Conservation (phyloP, 2,888 invertebrate genomes). For the Pandemis corylana region DNA sequence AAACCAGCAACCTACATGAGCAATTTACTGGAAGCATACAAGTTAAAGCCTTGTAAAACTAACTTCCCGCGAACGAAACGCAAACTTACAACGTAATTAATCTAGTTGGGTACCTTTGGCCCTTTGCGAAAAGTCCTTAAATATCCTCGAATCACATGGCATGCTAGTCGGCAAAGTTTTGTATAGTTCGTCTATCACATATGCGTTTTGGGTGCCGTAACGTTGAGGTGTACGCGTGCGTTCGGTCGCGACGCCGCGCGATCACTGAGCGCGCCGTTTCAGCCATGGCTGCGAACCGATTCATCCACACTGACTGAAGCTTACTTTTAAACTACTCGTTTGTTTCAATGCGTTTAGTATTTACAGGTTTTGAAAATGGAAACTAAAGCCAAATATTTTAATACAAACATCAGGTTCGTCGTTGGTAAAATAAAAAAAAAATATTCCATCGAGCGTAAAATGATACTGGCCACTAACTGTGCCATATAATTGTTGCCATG, state of each 20-base stretch:
- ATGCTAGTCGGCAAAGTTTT: conserved; percentile 50
- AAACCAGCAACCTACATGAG: background rate
- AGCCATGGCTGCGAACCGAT: conserved; percentile 1
- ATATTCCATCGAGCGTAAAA: no score
- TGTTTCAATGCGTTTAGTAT: background rate
- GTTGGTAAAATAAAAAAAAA: no score
- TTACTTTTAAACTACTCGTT: background rate
- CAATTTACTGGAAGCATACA: conserved; percentile 10
- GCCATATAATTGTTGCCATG: no score
- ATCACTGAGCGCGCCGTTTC: conserved; percentile 22
- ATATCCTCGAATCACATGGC: conserved; percentile 49
- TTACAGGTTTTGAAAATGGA: background rate
- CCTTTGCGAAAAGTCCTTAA: conserved; percentile 30
- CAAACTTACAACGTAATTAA: conserved; percentile 8
- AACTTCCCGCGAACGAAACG: conserved; percentile 1
- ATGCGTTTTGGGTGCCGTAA: conserved; percentile 43
- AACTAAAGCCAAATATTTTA: background rate
- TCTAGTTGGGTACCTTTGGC: conserved; percentile 36
- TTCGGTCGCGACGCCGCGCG: conserved; percentile 6
- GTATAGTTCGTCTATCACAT: conserved; percentile 53
- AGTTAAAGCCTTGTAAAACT: background rate
- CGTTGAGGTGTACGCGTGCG: conserved; percentile 2
- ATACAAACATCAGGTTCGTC: no score
- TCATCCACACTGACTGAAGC: background rate
- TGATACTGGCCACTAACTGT: no score